Conservation (phyloP, 2,113 vertebrate genomes). For the Myanophis thanlyinensis region DNA sequence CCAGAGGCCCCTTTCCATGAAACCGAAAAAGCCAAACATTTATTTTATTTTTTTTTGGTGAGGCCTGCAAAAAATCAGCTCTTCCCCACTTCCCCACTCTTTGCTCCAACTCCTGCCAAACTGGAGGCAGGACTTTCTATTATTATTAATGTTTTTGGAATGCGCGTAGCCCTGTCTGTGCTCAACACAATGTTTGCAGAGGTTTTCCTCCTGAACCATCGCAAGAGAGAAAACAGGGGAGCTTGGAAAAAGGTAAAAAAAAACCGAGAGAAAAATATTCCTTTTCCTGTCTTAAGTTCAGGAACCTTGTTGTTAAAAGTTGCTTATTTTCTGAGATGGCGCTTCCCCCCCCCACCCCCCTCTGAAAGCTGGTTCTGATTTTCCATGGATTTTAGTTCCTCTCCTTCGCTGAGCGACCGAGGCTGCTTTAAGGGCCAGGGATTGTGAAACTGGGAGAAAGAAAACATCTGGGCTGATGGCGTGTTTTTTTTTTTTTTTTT, state of each 20-base stretch:
- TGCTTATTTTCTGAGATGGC: not conserved
- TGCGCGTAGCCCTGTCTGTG: not conserved
- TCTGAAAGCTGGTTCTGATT: not conserved
- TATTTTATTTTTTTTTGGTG: not conserved
- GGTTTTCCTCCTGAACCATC: not conserved
- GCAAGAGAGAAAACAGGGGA: not conserved
- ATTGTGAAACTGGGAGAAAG: too few relatives aligned
- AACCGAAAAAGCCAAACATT: not conserved
- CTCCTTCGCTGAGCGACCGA: too few relatives aligned
- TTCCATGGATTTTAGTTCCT: not conserved
- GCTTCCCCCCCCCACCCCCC: accelerated
- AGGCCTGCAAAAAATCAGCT: not conserved
- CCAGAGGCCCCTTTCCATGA: too few relatives aligned
- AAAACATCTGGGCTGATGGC: not conserved
- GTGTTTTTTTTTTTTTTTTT: too few relatives aligned
- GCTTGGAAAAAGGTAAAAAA: constrained; percentile 8
- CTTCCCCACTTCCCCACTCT: not conserved
- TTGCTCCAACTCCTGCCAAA: not conserved
- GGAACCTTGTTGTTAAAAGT: not conserved
- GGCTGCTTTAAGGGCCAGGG: not conserved
- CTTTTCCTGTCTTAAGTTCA: not conserved
- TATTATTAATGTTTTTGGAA: constrained; percentile 14
- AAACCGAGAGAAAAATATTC: too few relatives aligned
- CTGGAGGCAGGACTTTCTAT: not conserved
- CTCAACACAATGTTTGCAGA: not conserved